Base-by-base conservation (phyloP, 2,113 vertebrate genomes). In the Pholis gunnellus region DNA sequence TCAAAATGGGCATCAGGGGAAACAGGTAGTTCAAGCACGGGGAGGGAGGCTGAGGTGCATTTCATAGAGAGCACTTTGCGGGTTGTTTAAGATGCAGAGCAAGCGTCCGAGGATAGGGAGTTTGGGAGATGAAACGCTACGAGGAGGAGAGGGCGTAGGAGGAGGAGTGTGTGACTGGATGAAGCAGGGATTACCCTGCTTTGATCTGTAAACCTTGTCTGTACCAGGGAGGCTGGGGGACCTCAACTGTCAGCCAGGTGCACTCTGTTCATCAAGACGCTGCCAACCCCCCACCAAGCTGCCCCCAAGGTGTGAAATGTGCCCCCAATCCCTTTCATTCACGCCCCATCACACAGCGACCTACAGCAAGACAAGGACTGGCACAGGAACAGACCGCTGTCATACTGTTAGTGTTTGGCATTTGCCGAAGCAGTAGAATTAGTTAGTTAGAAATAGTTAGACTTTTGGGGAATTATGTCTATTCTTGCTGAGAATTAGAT, bases 301-400 rank as follows among this genome's bases (percentile, higher is more conserved):
- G 89, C 88, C 92, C 92, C 77, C 74, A 83, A 93, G 89, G 89
- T 93, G 93, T 93, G 85, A 94, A 91, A 89, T 88, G 86, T 89
- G 78, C 84, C 81, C 76, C 79, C 74, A 83, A 83, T 93, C 88
- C 86, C 54, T 81, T 90, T 72, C 57, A 31, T 71, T 52, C 86
- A 92, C 59, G 81, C 56, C 77, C 85, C 65, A 87, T 91, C 89
- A 88, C 79, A 88, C 85, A 80, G 48, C 40, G 82, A 90, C 92
- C 86, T 88, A 89, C 88, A 90, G 88, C 86, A 86, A 88, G 77
- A 91, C 48, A 61, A 38, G 42, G 54, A 73, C 75, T 77, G 85
- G 72, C 77, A 73, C 29, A 79, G 14, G 56, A 84, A 77, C 69
- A 89, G 69, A 82, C 57, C 20, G 34, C 13, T 44, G 34, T 48